Evolutionary conservation across 2,797 vertebrate genomes (phyloP), one percentile per base, ranked within the genome.

Genomic region (Cuculus canorus): DNA sequence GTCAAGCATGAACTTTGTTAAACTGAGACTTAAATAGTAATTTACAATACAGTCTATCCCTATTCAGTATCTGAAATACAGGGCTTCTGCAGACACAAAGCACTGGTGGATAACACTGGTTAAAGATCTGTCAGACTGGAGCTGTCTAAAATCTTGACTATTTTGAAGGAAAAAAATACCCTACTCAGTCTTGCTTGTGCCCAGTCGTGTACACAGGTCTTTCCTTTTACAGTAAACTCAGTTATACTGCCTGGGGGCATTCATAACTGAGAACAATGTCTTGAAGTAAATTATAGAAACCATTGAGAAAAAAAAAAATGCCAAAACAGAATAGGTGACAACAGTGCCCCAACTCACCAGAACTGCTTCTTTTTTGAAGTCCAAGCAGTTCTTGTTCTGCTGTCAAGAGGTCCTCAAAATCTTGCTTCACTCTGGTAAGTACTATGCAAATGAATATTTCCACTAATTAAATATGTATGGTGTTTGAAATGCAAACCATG

Each of bases 401-500:
- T 48, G 98, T 98, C 78, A 96, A 93, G 50, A 98, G 98, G 91
- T 97, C 98, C 96, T 98, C 96, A 86, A 93, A 97, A 85, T 93
- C 82, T 73, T 94, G 63, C 95, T 99, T 98, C 96, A 96, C 72
- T 71, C 98, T 98, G 81, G 98, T 98, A 97, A 99, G 98, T 98
- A 97, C 97, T 63, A 82, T 64, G 80, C 68, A 92, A 86, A 92
- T 63, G 4, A 86, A 10, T 70, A 64, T 70, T 92, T 91, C 80
- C 75, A 83, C 86, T 86, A 37, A 86, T 92, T 77, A 96, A 93
- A 90, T 78, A 81, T 64, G 47, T 39, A 86, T 53, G 63, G 57
- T 1, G 50, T 54, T 86, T 91, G 82, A 93, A 78, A 92, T 84
- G 72, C 92, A 92, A 85, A 95, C 39, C 1, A 2, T 13, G 18